phyloP scores from a whole-genome alignment of 35 echinoderm and acorn worm species.

The Hemicentrotus pulcherrimus region DNA sequence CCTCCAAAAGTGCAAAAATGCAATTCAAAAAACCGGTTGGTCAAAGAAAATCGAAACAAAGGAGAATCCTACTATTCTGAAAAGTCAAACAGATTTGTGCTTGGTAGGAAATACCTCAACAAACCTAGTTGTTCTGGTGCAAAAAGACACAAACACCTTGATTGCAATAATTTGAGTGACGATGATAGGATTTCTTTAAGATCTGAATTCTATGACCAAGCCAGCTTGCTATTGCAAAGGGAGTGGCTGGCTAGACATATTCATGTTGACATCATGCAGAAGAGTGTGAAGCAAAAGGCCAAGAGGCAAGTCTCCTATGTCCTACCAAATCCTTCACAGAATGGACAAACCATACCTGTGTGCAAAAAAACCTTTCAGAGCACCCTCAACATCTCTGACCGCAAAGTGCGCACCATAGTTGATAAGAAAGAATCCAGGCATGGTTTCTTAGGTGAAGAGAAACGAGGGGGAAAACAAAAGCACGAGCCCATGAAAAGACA shows the following conservation, averaged over 20 bases:
- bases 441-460: background rate
- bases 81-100: slow-evolving; percentile 42
- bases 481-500: background rate
- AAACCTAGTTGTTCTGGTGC: background rate
- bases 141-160: background rate
- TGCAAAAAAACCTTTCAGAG: background rate
- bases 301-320: background rate
- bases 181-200: background rate
- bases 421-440: background rate
- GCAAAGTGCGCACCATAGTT: background rate
- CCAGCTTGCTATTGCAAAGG: background rate
- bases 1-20: background rate
- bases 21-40: slow-evolving; percentile 30
- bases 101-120: slow-evolving; percentile 28
- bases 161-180: background rate
- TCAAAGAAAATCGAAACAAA: slow-evolving; percentile 47
- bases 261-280: background rate
- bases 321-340: background rate
- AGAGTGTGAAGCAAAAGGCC: background rate
- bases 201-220: background rate
- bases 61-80: slow-evolving; percentile 42
- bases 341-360: background rate
- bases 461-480: background rate
- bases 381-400: background rate
- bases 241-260: slow-evolving; percentile 33